Evolutionary conservation across 2,888 invertebrate genomes (phyloP).

Genomic region (Dione vanillae): DNA sequence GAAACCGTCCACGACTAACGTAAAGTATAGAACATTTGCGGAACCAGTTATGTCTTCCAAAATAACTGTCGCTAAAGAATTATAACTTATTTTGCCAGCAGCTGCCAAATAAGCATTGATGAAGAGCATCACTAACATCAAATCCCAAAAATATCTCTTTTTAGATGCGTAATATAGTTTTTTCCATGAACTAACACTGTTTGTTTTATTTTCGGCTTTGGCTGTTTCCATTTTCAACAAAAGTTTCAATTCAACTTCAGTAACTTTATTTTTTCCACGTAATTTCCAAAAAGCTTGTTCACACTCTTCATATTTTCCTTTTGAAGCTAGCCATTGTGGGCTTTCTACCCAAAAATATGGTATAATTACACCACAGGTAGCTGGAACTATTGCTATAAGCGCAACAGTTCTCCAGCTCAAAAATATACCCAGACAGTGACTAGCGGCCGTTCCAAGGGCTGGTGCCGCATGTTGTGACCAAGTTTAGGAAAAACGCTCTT

Average conservation of each 20-base stretch:
- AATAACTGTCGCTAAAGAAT: conserved; percentile 47
- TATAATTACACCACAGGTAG: conserved; percentile 44
- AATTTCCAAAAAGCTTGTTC: conserved; percentile 11
- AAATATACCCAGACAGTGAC: conserved; percentile 46
- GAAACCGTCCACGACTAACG: not conserved
- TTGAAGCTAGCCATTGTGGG: conserved; percentile 50
- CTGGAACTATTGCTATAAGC: conserved; percentile 48
- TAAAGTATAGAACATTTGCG: conserved; percentile 43
- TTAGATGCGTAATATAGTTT: conserved; percentile 27
- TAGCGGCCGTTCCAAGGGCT: conserved; percentile 43
- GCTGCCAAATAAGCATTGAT: conserved; percentile 46
- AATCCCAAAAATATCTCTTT: conserved; percentile 48
- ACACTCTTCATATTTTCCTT: conserved; percentile 49
- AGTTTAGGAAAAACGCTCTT: conserved; percentile 46
- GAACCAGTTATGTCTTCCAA: conserved; percentile 48
- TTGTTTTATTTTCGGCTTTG: not conserved
- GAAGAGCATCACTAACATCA: conserved; percentile 37
- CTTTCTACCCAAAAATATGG: conserved; percentile 38
- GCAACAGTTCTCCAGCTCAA: conserved; percentile 51
- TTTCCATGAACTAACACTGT: not conserved
- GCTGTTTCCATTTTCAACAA: conserved; percentile 4
- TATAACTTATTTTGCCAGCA: conserved; percentile 44
- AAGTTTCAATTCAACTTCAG: not conserved
- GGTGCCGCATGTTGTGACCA: conserved; percentile 45
- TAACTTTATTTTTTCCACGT: conserved; percentile 1